Evolutionary conservation across 2,797 vertebrate species (phyloP), one percentile per base, ranked within the genome.

Genomic region (Pyrocephalus nanus): DNA sequence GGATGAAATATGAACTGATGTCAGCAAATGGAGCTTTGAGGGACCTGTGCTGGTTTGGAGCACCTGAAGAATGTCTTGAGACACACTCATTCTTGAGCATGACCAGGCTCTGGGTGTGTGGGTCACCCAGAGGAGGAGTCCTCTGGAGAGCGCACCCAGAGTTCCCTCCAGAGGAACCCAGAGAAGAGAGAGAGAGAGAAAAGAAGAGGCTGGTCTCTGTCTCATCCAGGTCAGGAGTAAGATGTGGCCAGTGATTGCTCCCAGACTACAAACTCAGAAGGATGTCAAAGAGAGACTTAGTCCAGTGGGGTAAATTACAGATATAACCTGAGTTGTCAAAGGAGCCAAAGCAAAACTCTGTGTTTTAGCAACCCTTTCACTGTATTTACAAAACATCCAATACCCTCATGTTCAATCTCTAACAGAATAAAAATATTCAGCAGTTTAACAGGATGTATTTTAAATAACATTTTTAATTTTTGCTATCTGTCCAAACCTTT

Each of bases 21-120:
- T 55, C 42, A 58, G 53, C 60, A 55, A 64, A 45, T n/a, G 57
- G 22, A 72, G 51, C 47, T 80, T 11, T 29, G 30, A 75, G 29
- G 32, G 26, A 76, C 16, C 21, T 30, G 32, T 6, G 50, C 54
- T 84, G 53, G 2, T 55, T 34, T 51, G 26, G n/a, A 76, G n/a
- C 34, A 36, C 54, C 32, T 29, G 27, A 71, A 69, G 73, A 65
- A 20, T 32, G 6, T 38, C 25, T 40, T 15, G 21, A 60, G 79
- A 36, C 34, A 3, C 6, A 6, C 9, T 25, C 4, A 3, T 3
- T 2, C 29, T 14, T 5, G 7, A 67, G 32, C 18, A 8, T 6
- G 7, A 5, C 15, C 38, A 19, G 43, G 47, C 13, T 66, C n/a
- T 12, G 8, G 32, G 3, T 9, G 55, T 70, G 48, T 9, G 72